phyloP scores from a whole-genome alignment of 2,888 invertebrate species.

The Pycnomerus fuliginosus region DNA sequence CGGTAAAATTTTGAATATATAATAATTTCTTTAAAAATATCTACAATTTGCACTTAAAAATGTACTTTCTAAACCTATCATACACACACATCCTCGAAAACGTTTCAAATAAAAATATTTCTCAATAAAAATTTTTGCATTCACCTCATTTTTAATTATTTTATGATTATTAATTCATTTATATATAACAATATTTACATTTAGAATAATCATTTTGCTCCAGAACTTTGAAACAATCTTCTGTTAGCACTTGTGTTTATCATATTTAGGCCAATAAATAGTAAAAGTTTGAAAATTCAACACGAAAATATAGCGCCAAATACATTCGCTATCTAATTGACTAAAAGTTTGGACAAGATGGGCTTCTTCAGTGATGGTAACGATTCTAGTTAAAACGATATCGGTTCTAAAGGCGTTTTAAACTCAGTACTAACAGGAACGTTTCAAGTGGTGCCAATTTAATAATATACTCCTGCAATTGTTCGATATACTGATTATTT shows the following conservation, averaged over 20 bases:
- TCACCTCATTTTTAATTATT: slow-evolving; percentile 41
- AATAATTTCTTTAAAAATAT: slow-evolving; percentile 46
- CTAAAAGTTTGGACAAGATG: slow-evolving; percentile 40
- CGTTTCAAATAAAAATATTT: slow-evolving; percentile 28
- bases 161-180: slow-evolving; percentile 47
- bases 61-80: slow-evolving; percentile 42
- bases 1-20: slow-evolving; percentile 48
- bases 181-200: slow-evolving; percentile 60
- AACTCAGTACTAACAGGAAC: slow-evolving; percentile 44
- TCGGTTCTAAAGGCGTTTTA: slow-evolving; percentile 22
- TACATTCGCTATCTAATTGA: slow-evolving; percentile 42
- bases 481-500: slow-evolving; percentile 49
- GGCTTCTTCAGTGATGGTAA: slow-evolving; percentile 16
- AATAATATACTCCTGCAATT: slow-evolving; percentile 42
- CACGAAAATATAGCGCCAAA: slow-evolving; percentile 39
- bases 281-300: slow-evolving; percentile 28
- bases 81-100: slow-evolving; percentile 36
- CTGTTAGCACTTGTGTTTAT: slow-evolving; percentile 38
- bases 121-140: slow-evolving; percentile 29
- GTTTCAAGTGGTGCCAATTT: slow-evolving; percentile 43
- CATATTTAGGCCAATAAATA: slow-evolving; percentile 39
- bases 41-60: slow-evolving; percentile 43
- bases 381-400: slow-evolving; percentile 13
- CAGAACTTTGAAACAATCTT: slow-evolving; percentile 38
- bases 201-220: slow-evolving; percentile 57